Evolutionary conservation across 2,888 invertebrate species (phyloP).

Genomic region (Ophion ventricosus): DNA sequence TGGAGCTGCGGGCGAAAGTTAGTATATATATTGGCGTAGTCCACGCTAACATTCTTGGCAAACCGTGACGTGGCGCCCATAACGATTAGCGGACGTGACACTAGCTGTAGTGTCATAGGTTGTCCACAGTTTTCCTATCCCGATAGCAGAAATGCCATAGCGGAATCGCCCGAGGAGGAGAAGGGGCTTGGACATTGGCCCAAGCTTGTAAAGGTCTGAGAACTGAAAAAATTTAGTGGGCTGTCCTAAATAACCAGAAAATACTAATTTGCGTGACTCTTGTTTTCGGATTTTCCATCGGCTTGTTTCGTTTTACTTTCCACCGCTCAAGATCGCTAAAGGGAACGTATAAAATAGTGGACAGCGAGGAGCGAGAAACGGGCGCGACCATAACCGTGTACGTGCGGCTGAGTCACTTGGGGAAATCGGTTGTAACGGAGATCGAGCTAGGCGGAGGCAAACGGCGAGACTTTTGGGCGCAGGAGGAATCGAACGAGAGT

Average conservation of each 20-base stretch:
- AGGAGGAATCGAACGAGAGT: slow-evolving; percentile 73
- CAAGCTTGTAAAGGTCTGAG: not conserved
- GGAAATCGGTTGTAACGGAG: slow-evolving; percentile 77
- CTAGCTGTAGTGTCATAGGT: slow-evolving; percentile 15
- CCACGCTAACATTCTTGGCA: not conserved
- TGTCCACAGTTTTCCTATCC: slow-evolving; percentile 8
- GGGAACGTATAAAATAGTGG: slow-evolving; percentile 69
- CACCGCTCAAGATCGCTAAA: slow-evolving; percentile 72
- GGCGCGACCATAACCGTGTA: slow-evolving; percentile 72
- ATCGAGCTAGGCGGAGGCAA: slow-evolving; percentile 64
- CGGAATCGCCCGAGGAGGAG: not conserved
- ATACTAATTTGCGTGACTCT: not conserved
- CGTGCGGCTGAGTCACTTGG: slow-evolving; percentile 76
- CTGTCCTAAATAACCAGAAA: not conserved
- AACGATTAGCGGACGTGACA: slow-evolving; percentile 21
- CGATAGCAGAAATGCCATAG: slow-evolving; percentile 8
- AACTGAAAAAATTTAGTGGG: not conserved
- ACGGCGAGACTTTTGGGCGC: slow-evolving; percentile 71
- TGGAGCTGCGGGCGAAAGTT: too few relatives aligned
- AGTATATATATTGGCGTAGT: not conserved
- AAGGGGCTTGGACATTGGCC: not conserved
- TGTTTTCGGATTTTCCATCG: not conserved
- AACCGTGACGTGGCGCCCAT: slow-evolving; percentile 14
- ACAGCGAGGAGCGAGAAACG: slow-evolving; percentile 68
- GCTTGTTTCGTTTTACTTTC: not conserved